These are phyloP conservation scores for Ochlodes sylvanus DNA, from an alignment of 2,888 invertebrate genomes.

Conservation along the genomic window DNA sequence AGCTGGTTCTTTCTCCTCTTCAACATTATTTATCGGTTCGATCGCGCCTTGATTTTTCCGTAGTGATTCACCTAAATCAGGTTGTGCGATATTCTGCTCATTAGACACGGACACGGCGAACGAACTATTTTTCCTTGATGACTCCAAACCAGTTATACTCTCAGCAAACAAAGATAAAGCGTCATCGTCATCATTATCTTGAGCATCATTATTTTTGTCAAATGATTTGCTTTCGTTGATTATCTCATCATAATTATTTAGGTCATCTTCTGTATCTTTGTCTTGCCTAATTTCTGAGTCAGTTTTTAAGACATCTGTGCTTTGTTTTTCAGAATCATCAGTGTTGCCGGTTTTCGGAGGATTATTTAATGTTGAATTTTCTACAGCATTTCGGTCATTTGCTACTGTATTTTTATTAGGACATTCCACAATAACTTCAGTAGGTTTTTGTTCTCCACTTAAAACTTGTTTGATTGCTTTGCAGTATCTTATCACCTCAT, in stretches of 20 bases:
- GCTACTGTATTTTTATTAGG: neutral
- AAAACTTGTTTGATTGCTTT: slow-evolving; percentile 46
- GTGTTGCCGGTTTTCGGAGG: neutral
- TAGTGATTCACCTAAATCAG: slow-evolving; percentile 27
- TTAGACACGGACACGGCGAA: slow-evolving; percentile 11
- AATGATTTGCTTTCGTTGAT: neutral
- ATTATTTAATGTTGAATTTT: neutral
- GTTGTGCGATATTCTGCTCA: slow-evolving; percentile 63
- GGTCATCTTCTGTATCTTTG: slow-evolving; percentile 1
- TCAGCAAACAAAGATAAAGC: slow-evolving; percentile 72
- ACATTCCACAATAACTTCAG: neutral
- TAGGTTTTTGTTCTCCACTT: slow-evolving; percentile 6
- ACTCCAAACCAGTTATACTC: slow-evolving; percentile 69
- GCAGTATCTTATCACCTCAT: slow-evolving; percentile 51
- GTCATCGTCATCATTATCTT: slow-evolving; percentile 64
- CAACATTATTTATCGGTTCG: neutral
- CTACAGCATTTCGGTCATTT: neutral
- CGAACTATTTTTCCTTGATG: slow-evolving; percentile 50
- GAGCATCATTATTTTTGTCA: slow-evolving; percentile 21
- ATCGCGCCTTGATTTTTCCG: neutral
- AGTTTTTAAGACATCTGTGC: neutral
- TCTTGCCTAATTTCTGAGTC: neutral
- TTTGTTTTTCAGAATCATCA: neutral
- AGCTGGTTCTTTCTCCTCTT: neutral
- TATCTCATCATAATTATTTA: neutral